Evolutionary conservation across 1,140 invertebrate genomes (phyloP).

Genomic region (Ganaspis sp.): DNA sequence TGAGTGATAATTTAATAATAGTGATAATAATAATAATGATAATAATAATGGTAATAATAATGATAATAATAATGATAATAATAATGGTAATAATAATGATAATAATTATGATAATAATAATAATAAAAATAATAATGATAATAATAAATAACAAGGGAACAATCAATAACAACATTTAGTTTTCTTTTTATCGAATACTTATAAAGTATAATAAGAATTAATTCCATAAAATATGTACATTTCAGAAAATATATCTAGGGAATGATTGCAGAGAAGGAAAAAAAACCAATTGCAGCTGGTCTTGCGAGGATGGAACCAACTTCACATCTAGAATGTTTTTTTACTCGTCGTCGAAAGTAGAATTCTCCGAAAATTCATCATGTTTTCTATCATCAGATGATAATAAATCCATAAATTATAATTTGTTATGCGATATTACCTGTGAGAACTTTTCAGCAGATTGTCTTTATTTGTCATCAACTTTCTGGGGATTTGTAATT

Average conservation of each 20-base stretch:
- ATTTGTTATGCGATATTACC: slow-evolving; percentile 46
- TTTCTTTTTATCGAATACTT: no score
- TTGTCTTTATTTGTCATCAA: slow-evolving; percentile 76
- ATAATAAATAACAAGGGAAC: no score
- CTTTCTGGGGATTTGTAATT: slow-evolving; percentile 85
- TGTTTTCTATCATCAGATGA: slow-evolving; percentile 48
- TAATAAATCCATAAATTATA: slow-evolving; percentile 33
- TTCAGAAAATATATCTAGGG: slow-evolving; percentile 37
- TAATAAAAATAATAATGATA: no score
- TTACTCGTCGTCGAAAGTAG: slow-evolving; percentile 24
- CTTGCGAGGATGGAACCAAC: slow-evolving; percentile 47
- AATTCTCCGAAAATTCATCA: slow-evolving; percentile 57
- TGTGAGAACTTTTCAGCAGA: slow-evolving; percentile 53
- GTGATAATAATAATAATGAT: no score
- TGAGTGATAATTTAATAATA: slow-evolving; percentile 22
- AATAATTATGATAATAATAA: no score
- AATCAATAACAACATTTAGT: no score
- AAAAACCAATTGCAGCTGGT: slow-evolving; percentile 56
- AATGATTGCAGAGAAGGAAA: slow-evolving; percentile 24
- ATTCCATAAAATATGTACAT: slow-evolving; percentile 28
- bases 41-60: no score
- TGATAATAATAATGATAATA: no score
- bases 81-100: no score
- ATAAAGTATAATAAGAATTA: no score
- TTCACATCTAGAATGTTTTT: slow-evolving; percentile 53